Percentiles rank a stretch among this genome's conserved stretches.
These are phyloP conservation scores for Cardiocondyla obscurior DNA, from an alignment of 1,140 invertebrate genomes.

Conservation along the genomic window DNA sequence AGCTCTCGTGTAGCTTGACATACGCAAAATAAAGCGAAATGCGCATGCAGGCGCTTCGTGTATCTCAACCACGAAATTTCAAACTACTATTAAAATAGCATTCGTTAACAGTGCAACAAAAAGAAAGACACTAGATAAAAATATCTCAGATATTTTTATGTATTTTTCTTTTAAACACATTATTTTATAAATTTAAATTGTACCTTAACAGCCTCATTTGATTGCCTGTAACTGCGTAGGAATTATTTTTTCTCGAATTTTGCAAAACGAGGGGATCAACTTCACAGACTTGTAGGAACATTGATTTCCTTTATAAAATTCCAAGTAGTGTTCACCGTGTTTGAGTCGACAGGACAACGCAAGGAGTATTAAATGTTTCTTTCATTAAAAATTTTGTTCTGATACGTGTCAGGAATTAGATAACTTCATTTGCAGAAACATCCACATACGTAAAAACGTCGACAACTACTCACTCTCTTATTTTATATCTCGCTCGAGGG, in stretches of 20 bases:
- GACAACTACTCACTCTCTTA: constrained; percentile 29
- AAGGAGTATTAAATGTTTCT: not conserved
- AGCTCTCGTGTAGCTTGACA: not conserved
- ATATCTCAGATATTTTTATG: constrained; percentile 13
- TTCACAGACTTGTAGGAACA: too few species aligned
- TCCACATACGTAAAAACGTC: constrained; percentile 45
- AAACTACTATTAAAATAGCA: constrained; percentile 8
- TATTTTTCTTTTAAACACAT: constrained; percentile 2
- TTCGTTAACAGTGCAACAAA: not conserved
- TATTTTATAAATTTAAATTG: constrained; percentile 8
- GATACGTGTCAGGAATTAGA: constrained; percentile 9
- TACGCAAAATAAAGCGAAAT: not conserved
- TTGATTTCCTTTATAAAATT: not conserved
- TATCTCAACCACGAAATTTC: not conserved
- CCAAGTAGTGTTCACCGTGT: not conserved
- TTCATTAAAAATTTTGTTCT: not conserved
- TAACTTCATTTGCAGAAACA: constrained; percentile 21
- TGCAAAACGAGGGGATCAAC: too few species aligned
- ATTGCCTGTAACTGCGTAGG: not conserved
- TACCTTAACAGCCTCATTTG: not conserved
- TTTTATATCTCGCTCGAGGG: not conserved
- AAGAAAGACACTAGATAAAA: constrained; percentile 23
- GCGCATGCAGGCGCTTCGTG: not conserved
- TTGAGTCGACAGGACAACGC: not conserved
- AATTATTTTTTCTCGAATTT: too few species aligned